Evolutionary conservation across 2,888 invertebrate species (phyloP).

Genomic region (Nesidiocoris tenuis): DNA sequence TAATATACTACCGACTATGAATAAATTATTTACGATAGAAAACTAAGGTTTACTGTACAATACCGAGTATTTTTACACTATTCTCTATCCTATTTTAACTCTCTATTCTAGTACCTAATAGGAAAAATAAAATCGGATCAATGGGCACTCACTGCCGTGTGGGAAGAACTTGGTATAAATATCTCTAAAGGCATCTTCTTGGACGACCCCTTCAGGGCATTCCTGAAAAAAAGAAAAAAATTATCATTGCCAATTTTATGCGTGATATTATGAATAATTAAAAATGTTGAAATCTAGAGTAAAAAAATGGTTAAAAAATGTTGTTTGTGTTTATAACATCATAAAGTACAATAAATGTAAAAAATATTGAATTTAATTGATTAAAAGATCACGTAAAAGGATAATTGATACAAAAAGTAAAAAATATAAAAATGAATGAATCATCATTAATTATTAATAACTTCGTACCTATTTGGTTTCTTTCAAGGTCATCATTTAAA

Average conservation of each 20-base stretch:
- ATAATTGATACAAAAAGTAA: not conserved
- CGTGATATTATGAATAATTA: not conserved
- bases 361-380: not conserved
- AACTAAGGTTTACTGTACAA: too few relatives aligned
- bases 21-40: too few relatives aligned
- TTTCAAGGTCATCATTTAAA: too few relatives aligned
- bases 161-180: constrained; percentile 98
- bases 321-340: not conserved
- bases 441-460: not conserved
- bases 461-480: not conserved
- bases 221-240: constrained; percentile 67
- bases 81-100: not conserved
- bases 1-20: too few relatives aligned
- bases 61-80: too few relatives aligned
- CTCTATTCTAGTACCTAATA: too few relatives aligned
- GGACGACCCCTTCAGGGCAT: constrained; percentile 94
- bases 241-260: not conserved
- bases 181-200: constrained; percentile 95
- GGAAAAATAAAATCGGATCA: too few relatives aligned
- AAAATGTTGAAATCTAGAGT: too few relatives aligned
- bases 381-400: not conserved
- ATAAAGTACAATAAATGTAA: not conserved
- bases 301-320: not conserved
- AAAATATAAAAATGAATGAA: not conserved
- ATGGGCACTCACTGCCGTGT: constrained; percentile 91